These are phyloP conservation scores for Antheraea mylitta DNA, from an alignment of 1,140 invertebrate genomes.

Conservation along the genomic window DNA sequence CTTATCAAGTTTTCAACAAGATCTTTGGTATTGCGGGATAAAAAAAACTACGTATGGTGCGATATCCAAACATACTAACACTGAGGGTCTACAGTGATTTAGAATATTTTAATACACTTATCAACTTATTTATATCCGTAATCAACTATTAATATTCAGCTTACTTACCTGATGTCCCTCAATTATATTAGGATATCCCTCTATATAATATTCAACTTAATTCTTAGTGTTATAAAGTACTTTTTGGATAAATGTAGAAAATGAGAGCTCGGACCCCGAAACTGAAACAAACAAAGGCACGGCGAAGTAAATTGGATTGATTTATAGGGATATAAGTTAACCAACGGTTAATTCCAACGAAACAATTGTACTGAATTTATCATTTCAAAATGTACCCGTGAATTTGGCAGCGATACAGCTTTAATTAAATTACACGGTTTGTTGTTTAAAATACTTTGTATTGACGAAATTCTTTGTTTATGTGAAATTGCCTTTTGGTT, in stretches of 20 bases:
- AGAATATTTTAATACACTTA: too few relatives aligned
- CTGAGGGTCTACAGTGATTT: too few relatives aligned
- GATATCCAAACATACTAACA: too few relatives aligned
- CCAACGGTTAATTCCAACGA: slow-evolving; percentile 13
- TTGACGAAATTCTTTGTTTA: too few relatives aligned
- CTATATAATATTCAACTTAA: background rate
- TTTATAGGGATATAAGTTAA: slow-evolving; percentile 24
- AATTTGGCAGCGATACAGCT: background rate
- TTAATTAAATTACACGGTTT: background rate
- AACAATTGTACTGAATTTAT: slow-evolving; percentile 17
- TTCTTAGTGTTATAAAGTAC: background rate
- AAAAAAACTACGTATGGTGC: too few relatives aligned
- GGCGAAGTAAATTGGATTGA: slow-evolving; percentile 18
- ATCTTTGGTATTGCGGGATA: too few relatives aligned
- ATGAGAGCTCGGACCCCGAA: background rate
- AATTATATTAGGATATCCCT: background rate
- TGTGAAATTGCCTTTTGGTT: too few relatives aligned
- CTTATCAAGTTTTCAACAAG: too few relatives aligned
- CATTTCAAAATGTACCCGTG: slow-evolving; percentile 1
- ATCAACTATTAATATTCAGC: too few relatives aligned
- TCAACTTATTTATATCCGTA: too few relatives aligned
- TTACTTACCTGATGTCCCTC: background rate
- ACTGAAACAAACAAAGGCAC: slow-evolving; percentile 17
- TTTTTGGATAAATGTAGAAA: background rate
- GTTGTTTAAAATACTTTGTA: background rate